phyloP scores from a whole-genome alignment of 2,888 invertebrate species.

The Chrysolina oricalcia region DNA sequence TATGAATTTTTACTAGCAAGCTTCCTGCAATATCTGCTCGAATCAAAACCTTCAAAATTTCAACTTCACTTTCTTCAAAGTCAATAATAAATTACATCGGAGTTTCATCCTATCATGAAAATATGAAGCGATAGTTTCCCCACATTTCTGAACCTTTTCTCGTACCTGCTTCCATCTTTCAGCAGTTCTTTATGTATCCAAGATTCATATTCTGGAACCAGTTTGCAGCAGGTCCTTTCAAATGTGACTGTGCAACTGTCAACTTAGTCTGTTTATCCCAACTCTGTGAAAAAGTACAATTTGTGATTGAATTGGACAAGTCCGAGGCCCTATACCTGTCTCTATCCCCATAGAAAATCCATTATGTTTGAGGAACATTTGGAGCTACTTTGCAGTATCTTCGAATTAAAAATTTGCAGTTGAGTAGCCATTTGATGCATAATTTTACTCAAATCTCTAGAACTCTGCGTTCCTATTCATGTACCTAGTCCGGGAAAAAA shows the following conservation, averaged over 20 bases:
- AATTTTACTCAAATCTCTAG: no score
- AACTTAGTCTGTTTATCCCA: background rate
- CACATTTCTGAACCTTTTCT: no score
- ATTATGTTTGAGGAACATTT: background rate
- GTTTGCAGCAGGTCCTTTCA: background rate
- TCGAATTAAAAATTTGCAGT: no score
- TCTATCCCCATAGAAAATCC: background rate
- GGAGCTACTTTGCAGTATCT: no score
- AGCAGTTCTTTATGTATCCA: slow-evolving; percentile 2
- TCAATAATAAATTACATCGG: background rate
- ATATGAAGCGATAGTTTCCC: background rate
- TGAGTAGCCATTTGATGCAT: no score
- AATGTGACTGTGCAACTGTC: slow-evolving; percentile 6
- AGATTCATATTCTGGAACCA: background rate
- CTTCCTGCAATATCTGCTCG: slow-evolving; percentile 7
- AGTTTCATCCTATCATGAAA: background rate
- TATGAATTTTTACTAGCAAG: background rate
- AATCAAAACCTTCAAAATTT: slow-evolving; percentile 10
- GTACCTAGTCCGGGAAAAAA: no score
- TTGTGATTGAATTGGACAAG: background rate
- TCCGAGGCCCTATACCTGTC: background rate
- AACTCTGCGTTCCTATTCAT: no score
- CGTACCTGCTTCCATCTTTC: slow-evolving; percentile 8
- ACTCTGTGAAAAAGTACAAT: background rate
- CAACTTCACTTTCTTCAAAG: no score